phyloP scores from a whole-genome alignment of 2,113 vertebrate genomes.

The Hippocampus mohnikei region DNA sequence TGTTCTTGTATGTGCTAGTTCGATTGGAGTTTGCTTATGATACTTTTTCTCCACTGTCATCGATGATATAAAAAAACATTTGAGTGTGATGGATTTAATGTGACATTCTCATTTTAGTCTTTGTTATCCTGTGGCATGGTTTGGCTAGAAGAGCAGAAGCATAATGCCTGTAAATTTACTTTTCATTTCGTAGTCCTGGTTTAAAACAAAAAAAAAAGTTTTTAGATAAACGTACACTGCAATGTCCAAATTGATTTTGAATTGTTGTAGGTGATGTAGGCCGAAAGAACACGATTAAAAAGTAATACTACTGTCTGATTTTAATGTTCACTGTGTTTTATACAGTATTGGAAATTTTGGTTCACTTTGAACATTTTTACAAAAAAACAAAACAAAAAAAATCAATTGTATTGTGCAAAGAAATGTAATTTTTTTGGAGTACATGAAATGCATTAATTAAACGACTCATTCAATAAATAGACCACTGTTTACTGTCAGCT shows the following conservation, averaged over 20 bases:
- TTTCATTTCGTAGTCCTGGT: slow-evolving; percentile 83
- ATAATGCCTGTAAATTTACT: slow-evolving; percentile 74
- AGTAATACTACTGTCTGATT: slow-evolving; percentile 92
- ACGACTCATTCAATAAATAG: slow-evolving; percentile 86
- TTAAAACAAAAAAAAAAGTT: slow-evolving; percentile 65
- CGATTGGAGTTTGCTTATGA: slow-evolving; percentile 79
- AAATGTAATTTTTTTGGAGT: slow-evolving; percentile 95
- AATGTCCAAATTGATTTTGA: slow-evolving; percentile 88
- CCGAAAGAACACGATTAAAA: slow-evolving; percentile 83
- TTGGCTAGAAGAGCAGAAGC: slow-evolving; percentile 76
- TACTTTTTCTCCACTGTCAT: slow-evolving; percentile 58
- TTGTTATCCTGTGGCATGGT: slow-evolving; percentile 90
- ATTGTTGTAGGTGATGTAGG: slow-evolving; percentile 86
- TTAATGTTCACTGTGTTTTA: slow-evolving; percentile 99
- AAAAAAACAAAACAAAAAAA: slow-evolving; percentile 55
- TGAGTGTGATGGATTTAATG: slow-evolving; percentile 81
- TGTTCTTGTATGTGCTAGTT: slow-evolving; percentile 82
- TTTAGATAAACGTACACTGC: slow-evolving; percentile 95
- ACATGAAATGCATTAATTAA: slow-evolving; percentile 99
- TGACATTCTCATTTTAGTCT: slow-evolving; percentile 65
- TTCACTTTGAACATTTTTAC: slow-evolving; percentile 99
- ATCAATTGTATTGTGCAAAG: slow-evolving; percentile 98
- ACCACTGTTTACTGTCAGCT: slow-evolving; percentile 64
- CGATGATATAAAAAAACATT: slow-evolving; percentile 70
- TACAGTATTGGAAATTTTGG: slow-evolving; percentile 91